phyloP scores from a whole-genome alignment of 2,797 vertebrate species.

The Sebastiscus albofasciatus region DNA sequence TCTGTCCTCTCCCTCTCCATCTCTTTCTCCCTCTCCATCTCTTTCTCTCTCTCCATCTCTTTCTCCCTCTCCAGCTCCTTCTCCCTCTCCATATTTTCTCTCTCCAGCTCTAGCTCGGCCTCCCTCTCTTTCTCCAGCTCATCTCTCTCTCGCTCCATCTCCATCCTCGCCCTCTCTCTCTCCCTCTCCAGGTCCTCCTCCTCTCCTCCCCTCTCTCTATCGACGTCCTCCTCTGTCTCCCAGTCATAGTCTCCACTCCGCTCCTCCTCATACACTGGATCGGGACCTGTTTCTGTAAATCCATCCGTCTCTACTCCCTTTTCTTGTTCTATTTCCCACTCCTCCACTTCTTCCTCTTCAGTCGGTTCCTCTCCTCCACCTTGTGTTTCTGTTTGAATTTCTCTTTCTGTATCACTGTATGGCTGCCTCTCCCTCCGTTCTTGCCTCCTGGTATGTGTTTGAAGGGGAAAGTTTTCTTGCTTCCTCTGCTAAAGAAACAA shows the following conservation, averaged over 20 bases:
- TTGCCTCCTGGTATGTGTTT: background rate
- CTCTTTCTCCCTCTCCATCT: conserved; percentile 53
- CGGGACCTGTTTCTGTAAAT: conserved; percentile 19
- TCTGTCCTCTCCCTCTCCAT: conserved; percentile 8
- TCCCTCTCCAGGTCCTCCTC: conserved; percentile 64
- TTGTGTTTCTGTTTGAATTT: background rate
- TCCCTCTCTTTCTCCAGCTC: conserved; percentile 59
- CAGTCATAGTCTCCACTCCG: conserved; percentile 72
- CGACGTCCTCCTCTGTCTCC: conserved; percentile 62
- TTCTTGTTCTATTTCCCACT: conserved; percentile 21
- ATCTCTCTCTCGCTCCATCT: conserved; percentile 51
- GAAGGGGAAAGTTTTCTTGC: conserved; percentile 38
- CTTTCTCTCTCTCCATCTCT: conserved; percentile 40
- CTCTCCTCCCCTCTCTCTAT: conserved; percentile 65
- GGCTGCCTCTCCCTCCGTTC: conserved; percentile 3
- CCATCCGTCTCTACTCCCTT: background rate
- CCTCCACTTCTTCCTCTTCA: conserved; percentile 8
- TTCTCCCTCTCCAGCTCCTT: conserved; percentile 9
- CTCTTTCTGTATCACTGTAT: conserved; percentile 32
- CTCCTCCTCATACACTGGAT: conserved; percentile 52
- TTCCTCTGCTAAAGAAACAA: conserved; percentile 60
- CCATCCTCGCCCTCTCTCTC: conserved; percentile 54
- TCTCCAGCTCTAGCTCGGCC: conserved; percentile 54
- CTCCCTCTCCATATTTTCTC: conserved; percentile 43
- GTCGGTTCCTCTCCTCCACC: conserved; percentile 18